Conservation (phyloP, 2,888 invertebrate genomes). For the Trissolcus brochymenae region DNA sequence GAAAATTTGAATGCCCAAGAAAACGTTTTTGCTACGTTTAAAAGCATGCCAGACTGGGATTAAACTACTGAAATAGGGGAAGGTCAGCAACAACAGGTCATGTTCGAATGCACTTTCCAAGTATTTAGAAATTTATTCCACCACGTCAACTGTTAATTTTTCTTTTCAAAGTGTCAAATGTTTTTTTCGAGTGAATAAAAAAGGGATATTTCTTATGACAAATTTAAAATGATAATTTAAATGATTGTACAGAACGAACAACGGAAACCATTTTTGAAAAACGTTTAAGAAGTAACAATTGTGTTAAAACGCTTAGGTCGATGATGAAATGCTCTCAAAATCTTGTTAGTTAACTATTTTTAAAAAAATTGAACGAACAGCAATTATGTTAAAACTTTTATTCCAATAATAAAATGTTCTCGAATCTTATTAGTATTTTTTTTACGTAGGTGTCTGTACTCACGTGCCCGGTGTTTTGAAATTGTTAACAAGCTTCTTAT, state of each 20-base stretch:
- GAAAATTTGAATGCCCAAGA: conserved; percentile 4
- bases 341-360: too few relatives aligned
- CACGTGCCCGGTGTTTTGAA: conserved; percentile 20
- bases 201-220: too few relatives aligned
- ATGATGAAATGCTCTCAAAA: too few relatives aligned
- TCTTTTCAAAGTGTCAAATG: too few relatives aligned
- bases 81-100: conserved; percentile 38
- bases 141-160: too few relatives aligned
- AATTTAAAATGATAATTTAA: too few relatives aligned
- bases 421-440: conserved; percentile 2
- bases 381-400: conserved; percentile 24
- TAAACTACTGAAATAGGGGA: conserved; percentile 34
- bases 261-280: too few relatives aligned
- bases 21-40: conserved; percentile 12
- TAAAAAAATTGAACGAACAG: conserved; percentile 1
- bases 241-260: too few relatives aligned
- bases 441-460: conserved; percentile 8
- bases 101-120: background rate
- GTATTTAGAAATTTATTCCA: too few relatives aligned
- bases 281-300: too few relatives aligned
- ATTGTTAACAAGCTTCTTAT: conserved; percentile 5
- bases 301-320: too few relatives aligned
- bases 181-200: too few relatives aligned
- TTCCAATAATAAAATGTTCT: conserved; percentile 13
- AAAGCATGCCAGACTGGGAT: conserved; percentile 40